Base-by-base conservation (phyloP, 1,140 invertebrate genomes). In the Brachionus rubens region DNA sequence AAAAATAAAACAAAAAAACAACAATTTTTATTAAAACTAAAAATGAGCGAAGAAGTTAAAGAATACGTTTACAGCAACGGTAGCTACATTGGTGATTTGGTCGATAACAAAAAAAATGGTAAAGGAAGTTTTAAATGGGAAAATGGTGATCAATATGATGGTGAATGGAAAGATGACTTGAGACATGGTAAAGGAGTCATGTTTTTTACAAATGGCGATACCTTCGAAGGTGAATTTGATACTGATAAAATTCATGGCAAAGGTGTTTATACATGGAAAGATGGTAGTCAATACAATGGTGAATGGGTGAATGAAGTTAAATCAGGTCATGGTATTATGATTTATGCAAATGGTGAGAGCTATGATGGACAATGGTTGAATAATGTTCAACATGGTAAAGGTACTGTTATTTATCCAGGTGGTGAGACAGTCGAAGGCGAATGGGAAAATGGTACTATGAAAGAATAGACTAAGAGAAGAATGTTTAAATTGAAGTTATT, bases 41-140 rank as follows among this genome's bases (percentile, higher is more conserved):
- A 80, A 81, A 85, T 78, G 80, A 80, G 79, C 80, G 80, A 80
- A 83, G 84, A 82, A 83, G 82, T 30, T 83, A 83, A 80, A 81
- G 84, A 62, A 84, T 82, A 72, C 80, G 82, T 76, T 84, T 84
- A 82, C 77, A 76, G 78, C 4, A 79, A 82, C 67, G 77, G 79
- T 33, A 59, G 28, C 9, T 67, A 67, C 28, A 6, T 46, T 28
- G 62, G 62, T 14, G 41, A 67, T 4, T 28, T 43, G 21, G 41
- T 46, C 7, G 28, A 46, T 46, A 21, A 67, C 21, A 67, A 67
- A 26, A 46, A 46, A 41, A 43, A 24, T n/a, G 59, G 59, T 7
- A 65, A 65, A 65, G 59, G 59, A 19, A 46, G 19, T 24, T 65
- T 43, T 65, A 65, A 41, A 19, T 65, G 59, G 59, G 83, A 80